Conservation (phyloP, 2,113 vertebrate genomes). For the Antennarius striatus region DNA sequence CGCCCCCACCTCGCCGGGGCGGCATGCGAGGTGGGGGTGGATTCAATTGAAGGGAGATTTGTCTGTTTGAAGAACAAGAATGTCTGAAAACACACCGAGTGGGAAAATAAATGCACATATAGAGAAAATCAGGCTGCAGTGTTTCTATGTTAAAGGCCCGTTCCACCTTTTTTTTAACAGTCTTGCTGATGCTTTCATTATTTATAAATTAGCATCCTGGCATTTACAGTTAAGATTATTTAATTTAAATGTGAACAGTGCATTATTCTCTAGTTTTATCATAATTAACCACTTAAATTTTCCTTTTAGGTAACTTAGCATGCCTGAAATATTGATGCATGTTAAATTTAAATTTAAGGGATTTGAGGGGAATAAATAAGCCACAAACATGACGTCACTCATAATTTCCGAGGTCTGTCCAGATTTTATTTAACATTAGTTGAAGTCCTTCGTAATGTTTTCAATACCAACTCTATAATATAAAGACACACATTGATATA, state of each 20-base stretch:
- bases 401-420: no score
- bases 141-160: neutral
- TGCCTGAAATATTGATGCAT: no score
- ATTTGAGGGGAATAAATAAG: no score
- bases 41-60: constrained; percentile 55
- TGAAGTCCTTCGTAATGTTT: no score
- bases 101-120: constrained; percentile 4
- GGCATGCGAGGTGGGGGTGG: constrained; percentile 41
- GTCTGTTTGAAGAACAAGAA: constrained; percentile 42
- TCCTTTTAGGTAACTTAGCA: no score
- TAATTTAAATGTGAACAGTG: neutral
- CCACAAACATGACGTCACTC: no score
- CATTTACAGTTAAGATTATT: neutral
- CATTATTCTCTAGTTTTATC: neutral
- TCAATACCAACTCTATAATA: no score
- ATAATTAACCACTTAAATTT: neutral
- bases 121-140: no score
- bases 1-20: constrained; percentile 38
- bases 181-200: neutral
- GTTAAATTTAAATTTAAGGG: no score
- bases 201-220: neutral
- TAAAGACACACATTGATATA: no score
- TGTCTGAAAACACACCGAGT: constrained; percentile 42
- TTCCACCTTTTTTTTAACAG: neutral
- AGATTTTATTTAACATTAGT: no score